Base-by-base conservation (phyloP, 2,797 vertebrate genomes). In the Falco rusticolus region DNA sequence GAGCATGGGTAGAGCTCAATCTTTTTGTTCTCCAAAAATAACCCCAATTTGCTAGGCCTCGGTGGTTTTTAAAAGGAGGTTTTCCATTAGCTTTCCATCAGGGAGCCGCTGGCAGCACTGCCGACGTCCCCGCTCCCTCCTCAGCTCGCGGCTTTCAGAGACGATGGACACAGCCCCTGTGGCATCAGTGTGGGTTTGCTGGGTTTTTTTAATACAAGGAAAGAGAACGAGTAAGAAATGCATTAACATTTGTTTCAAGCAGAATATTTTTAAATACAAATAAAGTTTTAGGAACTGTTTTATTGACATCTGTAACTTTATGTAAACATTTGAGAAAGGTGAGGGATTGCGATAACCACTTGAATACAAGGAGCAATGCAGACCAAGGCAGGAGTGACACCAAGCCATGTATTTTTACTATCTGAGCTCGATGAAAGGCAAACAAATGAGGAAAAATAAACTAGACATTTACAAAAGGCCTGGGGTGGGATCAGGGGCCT, bases 11-110 rank as follows among this genome's bases (percentile, higher is more conserved):
- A 56, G 81, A 79, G 84, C 77, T 39, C 70, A 20, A 57, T 50
- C 78, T 51, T 89, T 95, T 92, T 92, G 82, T 89, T 89, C 79
- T 91, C 89, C 93, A 54, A 31, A 95, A 94, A 94, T 91, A 91
- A 54, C 78, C 68, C 78, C 2, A 0, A 87, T 96, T 92, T 94
- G 60, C 78, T 28, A 65, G 84, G 94, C 91, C 94, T 93, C 66
- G 19, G 75, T 87, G 93, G 81, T 16, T 94, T 89, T 34, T 87
- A 89, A 94, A 89, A 64, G 91, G 84, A 87, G 84, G 10, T 48
- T 94, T 93, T 87, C 87, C 94, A 93, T 95, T 94, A 95, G 88
- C 61, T 83, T 28, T 69, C 76, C 1, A 0, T 31, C 53, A 51
- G 76, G 71, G 45, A 72, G 86, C 88, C 1, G 48, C 88, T 10